A percentile compares a stretch with the other conserved stretches of the same genome.
Evolutionary conservation across 2,797 vertebrate species (phyloP).

Genomic region (Sebastiscus tertius): DNA sequence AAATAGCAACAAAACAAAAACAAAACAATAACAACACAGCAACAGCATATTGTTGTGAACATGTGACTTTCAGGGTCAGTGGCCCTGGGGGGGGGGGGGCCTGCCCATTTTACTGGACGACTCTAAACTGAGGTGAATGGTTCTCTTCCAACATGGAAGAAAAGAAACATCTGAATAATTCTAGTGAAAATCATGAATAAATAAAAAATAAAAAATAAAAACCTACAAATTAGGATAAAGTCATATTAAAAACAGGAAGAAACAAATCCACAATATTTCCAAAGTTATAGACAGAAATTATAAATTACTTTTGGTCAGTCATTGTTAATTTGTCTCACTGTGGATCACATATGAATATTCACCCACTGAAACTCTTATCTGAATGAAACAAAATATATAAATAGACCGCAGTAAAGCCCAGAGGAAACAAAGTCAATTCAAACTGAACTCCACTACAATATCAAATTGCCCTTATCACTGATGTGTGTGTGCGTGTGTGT

Average conservation of each 20-base stretch:
- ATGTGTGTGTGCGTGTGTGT: not conserved
- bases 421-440: not conserved
- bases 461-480: conserved; percentile 15
- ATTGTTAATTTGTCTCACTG: not conserved
- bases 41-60: no score
- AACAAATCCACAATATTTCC: not conserved
- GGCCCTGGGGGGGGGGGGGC: not conserved
- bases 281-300: not conserved
- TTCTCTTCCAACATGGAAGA: not conserved
- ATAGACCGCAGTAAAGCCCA: not conserved
- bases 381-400: not conserved
- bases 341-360: not conserved
- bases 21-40: not conserved
- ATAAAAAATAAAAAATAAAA: not conserved
- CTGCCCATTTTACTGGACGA: not conserved
- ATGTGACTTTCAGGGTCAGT: not conserved
- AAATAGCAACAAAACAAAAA: not conserved
- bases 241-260: not conserved
- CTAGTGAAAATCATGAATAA: not conserved
- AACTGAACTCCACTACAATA: not conserved
- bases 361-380: not conserved
- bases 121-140: not conserved
- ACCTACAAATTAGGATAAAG: not conserved
- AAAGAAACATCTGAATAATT: not conserved
- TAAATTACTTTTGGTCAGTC: not conserved